Evolutionary conservation across 2,797 vertebrate genomes (phyloP), one percentile per base, ranked within the genome.

Genomic region (Mionectes olivaceus): DNA sequence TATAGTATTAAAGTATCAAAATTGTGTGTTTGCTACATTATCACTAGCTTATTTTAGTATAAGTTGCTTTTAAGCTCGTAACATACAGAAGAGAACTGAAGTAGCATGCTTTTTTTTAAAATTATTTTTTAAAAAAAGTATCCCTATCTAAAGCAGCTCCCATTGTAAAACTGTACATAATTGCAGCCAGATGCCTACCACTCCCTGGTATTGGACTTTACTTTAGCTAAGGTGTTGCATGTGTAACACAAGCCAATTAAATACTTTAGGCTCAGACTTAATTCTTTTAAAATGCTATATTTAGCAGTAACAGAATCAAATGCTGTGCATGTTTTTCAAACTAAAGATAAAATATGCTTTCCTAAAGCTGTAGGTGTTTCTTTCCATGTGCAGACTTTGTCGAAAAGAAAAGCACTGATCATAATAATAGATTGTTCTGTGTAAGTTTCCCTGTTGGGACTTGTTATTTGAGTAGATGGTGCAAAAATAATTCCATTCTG

Each of bases 281-380:
- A 94, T 86, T 93, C 59, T 90, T 93, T 94, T 94, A 53, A 86
- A 70, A 67, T 57, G 61, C 90, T 96, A 50, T 94, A 84, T 96
- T 90, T 95, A 91, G 69, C 46, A 43, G 39, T 28, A 55, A 10
- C 61, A 74, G 80, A 80, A 65, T 69, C 27, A 71, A 87, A 33
- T 47, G 56, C 60, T 83, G 44, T 59, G 47, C 68, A 17, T 65
- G 35, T 87, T 83, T 75, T 44, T 65, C 82, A 78, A 65, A 53
- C 71, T 81, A 41, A 70, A 79, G 80, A 44, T 87, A 49, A 81
- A 90, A 35, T 23, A 41, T 27, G 39, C 39, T 93, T 89, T 95
- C 25, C 65, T 75, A 56, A 91, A 94, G 43, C 78, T 0, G 2
- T 87, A 85, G 83, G n/a, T 94, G 46, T 78, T 93, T 81, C 39